Base-by-base conservation (phyloP, 2,113 vertebrate genomes). In the Thymallus thymallus region DNA sequence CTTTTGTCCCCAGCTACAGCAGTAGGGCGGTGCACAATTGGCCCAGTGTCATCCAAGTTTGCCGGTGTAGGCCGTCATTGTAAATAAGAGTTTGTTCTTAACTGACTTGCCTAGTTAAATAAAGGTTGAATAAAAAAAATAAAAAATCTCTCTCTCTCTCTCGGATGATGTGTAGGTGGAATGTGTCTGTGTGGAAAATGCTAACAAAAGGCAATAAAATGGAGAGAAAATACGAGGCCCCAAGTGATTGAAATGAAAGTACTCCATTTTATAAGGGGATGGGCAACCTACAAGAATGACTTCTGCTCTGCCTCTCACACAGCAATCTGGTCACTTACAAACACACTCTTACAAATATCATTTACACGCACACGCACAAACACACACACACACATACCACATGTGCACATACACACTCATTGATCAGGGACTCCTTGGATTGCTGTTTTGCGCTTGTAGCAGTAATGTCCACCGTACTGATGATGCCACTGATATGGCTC, bases 241-340 rank as follows among this genome's bases (percentile, higher is more conserved):
- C 80, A 64, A 87, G 87, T 88, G 77, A 84, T 71, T 82, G 78
- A 89, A 91, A 90, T 90, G 85, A 92, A 91, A 89, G 87, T 76
- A 80, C 84, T 92, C 84, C 78, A 87, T 91, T 87, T 90, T 89
- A 76, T 64, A 74, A 81, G 74, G 80, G 76, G 85, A 84, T 46
- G 64, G 64, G 79, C 78, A 81, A 78, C 86, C 82, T 87, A 76
- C 26, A 76, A 81, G 74, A 79, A 81, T 73, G 84, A 65, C 83
- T 84, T 76, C 80, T 80, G 77, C 79, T 86, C 86, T 84, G 81
- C 81, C 84, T 69, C 79, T 9, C 75, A 78, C 74, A 72, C 75
- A n/a, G 5, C 32, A 73, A 56, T 85, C 72, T 30, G 72, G 65
- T 82, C 84, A 84, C 79, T 87, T 86, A 88, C 88, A 84, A 86